Evolutionary conservation across 1,140 invertebrate species (phyloP).

Genomic region (Sinella curviseta): DNA sequence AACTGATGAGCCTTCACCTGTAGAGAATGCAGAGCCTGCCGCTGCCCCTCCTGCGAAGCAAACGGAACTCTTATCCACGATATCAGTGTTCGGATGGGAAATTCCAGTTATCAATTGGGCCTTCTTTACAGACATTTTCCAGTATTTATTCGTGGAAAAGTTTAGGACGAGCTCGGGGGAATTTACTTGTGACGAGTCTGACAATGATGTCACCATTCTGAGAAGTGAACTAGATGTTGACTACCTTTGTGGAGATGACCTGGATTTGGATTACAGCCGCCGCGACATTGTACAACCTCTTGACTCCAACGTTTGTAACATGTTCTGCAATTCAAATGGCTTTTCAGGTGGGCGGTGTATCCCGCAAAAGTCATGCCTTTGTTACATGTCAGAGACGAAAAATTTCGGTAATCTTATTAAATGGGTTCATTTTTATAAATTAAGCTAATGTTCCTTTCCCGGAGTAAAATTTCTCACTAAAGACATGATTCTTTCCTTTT

Average conservation of each 20-base stretch:
- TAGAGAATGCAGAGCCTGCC: no score
- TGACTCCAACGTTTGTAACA: not conserved
- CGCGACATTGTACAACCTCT: not conserved
- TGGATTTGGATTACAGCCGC: not conserved
- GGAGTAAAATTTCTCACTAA: not conserved
- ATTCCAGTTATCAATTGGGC: not conserved
- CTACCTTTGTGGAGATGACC: not conserved
- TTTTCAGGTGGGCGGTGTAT: not conserved
- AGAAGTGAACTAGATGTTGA: not conserved
- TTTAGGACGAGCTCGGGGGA: not conserved
- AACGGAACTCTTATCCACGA: not conserved
- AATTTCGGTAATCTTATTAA: conserved; percentile 1
- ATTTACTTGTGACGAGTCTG: not conserved
- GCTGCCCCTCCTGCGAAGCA: not conserved
- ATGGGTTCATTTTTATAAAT: not conserved
- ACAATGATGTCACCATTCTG: not conserved
- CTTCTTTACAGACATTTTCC: not conserved
- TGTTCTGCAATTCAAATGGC: conserved; percentile 1
- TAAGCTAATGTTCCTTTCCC: not conserved
- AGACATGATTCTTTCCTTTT: not conserved
- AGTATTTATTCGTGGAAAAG: not conserved
- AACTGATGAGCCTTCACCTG: no score
- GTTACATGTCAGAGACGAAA: not conserved
- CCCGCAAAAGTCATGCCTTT: not conserved
- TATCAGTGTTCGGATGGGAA: not conserved